phyloP scores from a whole-genome alignment of 2,113 vertebrate species.

The Macroglossus sobrinus region DNA sequence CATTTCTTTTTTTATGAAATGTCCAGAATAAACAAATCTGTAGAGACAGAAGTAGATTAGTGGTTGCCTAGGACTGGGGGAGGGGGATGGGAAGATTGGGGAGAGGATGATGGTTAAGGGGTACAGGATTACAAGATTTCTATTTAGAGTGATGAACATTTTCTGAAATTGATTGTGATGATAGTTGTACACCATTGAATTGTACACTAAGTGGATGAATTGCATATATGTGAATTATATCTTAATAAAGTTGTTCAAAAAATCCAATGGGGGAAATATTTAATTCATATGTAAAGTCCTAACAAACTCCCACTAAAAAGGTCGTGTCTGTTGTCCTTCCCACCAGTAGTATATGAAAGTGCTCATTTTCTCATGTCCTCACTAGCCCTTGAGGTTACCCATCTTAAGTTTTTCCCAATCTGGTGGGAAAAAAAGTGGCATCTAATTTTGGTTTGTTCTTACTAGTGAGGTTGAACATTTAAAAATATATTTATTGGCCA shows the following conservation, averaged over 20 bases:
- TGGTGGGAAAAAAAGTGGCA: background rate
- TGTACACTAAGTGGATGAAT: background rate
- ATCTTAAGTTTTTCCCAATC: background rate
- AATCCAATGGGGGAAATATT: background rate
- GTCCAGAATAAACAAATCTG: background rate
- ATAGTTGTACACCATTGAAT: background rate
- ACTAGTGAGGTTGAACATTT: background rate
- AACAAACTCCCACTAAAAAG: background rate
- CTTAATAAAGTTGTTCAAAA: background rate
- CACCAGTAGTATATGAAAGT: background rate
- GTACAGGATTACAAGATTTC: background rate
- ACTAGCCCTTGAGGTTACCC: background rate
- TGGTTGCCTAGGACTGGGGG: background rate
- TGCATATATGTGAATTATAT: background rate
- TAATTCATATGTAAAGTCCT: background rate
- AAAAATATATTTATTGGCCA: background rate
- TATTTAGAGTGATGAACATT: background rate
- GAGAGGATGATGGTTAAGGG: background rate
- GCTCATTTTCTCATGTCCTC: background rate
- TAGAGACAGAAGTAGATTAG: background rate
- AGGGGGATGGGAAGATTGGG: background rate
- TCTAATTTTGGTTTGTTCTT: background rate
- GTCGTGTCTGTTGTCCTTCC: background rate
- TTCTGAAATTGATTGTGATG: background rate
- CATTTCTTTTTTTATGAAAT: background rate